Percentiles rank a stretch among this genome's conserved stretches.
Evolutionary conservation across 2,888 invertebrate species (phyloP).

Genomic region (Callyntrura guangdongensis): DNA sequence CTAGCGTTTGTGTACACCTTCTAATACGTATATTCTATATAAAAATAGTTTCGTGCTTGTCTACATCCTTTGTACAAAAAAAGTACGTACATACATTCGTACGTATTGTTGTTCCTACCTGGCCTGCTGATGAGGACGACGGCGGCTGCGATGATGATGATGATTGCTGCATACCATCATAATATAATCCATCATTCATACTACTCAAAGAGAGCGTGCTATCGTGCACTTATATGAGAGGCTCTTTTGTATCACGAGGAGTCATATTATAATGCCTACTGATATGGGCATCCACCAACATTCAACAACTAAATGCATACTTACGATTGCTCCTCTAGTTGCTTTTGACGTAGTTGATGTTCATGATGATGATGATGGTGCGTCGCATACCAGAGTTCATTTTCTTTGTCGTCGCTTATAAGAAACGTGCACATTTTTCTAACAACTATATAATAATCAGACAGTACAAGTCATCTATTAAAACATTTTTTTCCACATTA

Average conservation of each 20-base stretch:
- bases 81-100: not conserved
- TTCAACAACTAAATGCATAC: constrained; percentile 29
- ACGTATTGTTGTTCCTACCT: constrained; percentile 54
- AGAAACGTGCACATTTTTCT: constrained; percentile 69
- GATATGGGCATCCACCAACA: constrained; percentile 11
- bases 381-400: constrained; percentile 76
- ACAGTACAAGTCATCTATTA: constrained; percentile 23
- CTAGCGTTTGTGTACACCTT: too few relatives aligned
- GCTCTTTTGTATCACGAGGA: constrained; percentile 32
- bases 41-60: constrained; percentile 46
- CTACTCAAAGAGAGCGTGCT: constrained; percentile 42
- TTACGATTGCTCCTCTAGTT: constrained; percentile 16
- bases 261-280: not conserved
- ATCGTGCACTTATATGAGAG: constrained; percentile 13
- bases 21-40: constrained; percentile 2
- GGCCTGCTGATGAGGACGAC: constrained; percentile 17
- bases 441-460: constrained; percentile 54
- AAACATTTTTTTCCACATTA: constrained; percentile 40
- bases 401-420: constrained; percentile 65
- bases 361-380: constrained; percentile 57
- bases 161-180: constrained; percentile 63
- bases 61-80: constrained; percentile 42
- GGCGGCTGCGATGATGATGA: not conserved
- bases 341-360: constrained; percentile 21
- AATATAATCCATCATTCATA: constrained; percentile 77